A percentile compares a stretch with the other conserved stretches of the same genome.
These are phyloP conservation scores for Isurus oxyrinchus DNA, from an alignment of 2,113 vertebrate genomes.

Conservation along the genomic window DNA sequence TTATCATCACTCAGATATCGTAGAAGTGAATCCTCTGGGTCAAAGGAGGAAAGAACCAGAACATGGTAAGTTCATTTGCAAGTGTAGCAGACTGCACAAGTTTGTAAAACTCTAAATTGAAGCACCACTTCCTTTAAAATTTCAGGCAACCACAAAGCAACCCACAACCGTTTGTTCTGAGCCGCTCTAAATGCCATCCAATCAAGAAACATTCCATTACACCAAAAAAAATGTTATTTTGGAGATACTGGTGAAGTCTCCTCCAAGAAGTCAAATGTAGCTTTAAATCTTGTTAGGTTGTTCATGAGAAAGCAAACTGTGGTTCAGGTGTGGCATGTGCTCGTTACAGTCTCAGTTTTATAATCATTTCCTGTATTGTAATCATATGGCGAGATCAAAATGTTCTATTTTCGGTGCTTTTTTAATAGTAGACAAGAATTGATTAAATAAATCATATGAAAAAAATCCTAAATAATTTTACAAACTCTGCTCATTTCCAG, in stretches of 20 bases:
- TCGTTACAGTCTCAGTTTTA: neutral
- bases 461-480: neutral
- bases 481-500: neutral
- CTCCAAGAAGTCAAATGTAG: neutral
- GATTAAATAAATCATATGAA: neutral
- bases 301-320: neutral
- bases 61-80: conserved; percentile 6
- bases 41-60: conserved; percentile 44
- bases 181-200: neutral
- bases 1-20: conserved; percentile 81
- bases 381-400: neutral
- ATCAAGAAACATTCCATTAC: neutral
- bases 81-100: too few species aligned
- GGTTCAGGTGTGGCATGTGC: too few species aligned
- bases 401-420: neutral
- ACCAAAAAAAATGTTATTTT: conserved; percentile 6
- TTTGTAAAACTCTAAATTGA: neutral
- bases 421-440: neutral
- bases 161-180: neutral
- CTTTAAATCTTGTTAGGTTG: neutral
- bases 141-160: conserved; percentile 18
- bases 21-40: conserved; percentile 79
- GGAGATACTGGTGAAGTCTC: neutral
- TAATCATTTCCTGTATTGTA: neutral
- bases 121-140: conserved; percentile 9